Conservation (phyloP, 35 echinoderm and acorn worm species). For the Heliocidaris tuberculata region DNA sequence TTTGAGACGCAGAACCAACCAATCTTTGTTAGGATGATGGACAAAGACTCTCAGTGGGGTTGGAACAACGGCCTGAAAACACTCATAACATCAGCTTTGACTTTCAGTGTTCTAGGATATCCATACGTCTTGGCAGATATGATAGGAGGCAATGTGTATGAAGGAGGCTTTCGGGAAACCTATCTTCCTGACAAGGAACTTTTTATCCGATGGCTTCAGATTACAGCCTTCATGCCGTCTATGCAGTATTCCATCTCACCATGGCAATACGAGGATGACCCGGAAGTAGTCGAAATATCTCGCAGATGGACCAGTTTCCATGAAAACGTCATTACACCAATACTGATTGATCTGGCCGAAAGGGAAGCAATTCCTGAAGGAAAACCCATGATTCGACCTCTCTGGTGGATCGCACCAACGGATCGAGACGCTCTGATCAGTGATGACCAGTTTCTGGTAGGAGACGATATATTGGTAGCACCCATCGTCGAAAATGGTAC, state of each 20-base stretch:
- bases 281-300: slow-evolving; percentile 75
- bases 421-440: slow-evolving; percentile 67
- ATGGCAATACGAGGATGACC: slow-evolving; percentile 93
- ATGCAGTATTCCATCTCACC: slow-evolving; percentile 99
- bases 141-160: slow-evolving; percentile 96
- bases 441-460: slow-evolving; percentile 89
- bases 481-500: slow-evolving; percentile 77
- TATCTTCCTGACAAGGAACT: slow-evolving; percentile 70
- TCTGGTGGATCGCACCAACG: slow-evolving; percentile 94
- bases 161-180: slow-evolving; percentile 73
- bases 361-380: slow-evolving; percentile 69
- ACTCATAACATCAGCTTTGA: slow-evolving; percentile 84
- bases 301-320: slow-evolving; percentile 79
- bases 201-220: slow-evolving; percentile 90
- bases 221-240: slow-evolving; percentile 92
- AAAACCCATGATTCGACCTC: slow-evolving; percentile 82
- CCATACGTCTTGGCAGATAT: slow-evolving; percentile 94
- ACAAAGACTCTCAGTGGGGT: slow-evolving; percentile 93
- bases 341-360: slow-evolving; percentile 69
- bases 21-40: slow-evolving; percentile 96
- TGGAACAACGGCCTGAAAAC: slow-evolving; percentile 93
- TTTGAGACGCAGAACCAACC: slow-evolving; percentile 89
- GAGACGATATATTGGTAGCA: slow-evolving; percentile 85
- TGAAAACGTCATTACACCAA: slow-evolving; percentile 72
- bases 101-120: slow-evolving; percentile 88